Evolutionary conservation across 1,140 invertebrate genomes (phyloP).

Genomic region (Drosophila arawakana): DNA sequence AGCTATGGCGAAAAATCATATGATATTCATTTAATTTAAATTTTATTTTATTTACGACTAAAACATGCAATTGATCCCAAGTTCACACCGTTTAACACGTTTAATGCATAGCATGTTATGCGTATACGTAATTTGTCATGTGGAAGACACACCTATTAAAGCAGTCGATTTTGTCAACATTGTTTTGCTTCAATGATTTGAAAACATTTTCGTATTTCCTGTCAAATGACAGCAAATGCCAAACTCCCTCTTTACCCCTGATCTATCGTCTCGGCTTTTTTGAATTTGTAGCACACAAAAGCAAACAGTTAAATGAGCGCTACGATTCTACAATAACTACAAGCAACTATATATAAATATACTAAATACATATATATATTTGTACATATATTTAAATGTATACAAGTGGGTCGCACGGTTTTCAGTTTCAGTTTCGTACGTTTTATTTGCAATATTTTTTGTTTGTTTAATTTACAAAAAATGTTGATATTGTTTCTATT

Average conservation of each 20-base stretch:
- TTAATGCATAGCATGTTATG: not conserved
- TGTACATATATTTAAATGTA: constrained; percentile 12
- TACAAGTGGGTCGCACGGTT: constrained; percentile 53
- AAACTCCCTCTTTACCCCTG: not conserved
- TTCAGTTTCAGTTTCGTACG: constrained; percentile 25
- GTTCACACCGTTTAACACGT: constrained; percentile 8
- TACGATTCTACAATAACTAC: constrained; percentile 15
- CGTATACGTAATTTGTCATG: constrained; percentile 20
- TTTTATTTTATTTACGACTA: not conserved
- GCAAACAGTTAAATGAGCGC: constrained; percentile 40
- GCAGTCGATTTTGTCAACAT: constrained; percentile 7
- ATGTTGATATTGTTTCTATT: constrained; percentile 42
- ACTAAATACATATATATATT: not conserved
- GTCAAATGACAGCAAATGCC: constrained; percentile 24
- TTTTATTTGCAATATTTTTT: constrained; percentile 62
- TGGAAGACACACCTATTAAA: constrained; percentile 37
- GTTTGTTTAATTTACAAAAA: constrained; percentile 56
- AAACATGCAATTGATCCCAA: constrained; percentile 30
- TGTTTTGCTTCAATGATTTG: constrained; percentile 50
- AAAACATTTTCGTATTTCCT: constrained; percentile 64
- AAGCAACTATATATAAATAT: constrained; percentile 1
- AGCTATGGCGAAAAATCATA: not conserved
- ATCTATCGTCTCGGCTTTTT: not conserved
- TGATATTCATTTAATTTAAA: not conserved
- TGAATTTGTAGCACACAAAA: constrained; percentile 1